These are phyloP conservation scores for Plebejus anna DNA, from an alignment of 2,888 invertebrate species.

Conservation along the genomic window DNA sequence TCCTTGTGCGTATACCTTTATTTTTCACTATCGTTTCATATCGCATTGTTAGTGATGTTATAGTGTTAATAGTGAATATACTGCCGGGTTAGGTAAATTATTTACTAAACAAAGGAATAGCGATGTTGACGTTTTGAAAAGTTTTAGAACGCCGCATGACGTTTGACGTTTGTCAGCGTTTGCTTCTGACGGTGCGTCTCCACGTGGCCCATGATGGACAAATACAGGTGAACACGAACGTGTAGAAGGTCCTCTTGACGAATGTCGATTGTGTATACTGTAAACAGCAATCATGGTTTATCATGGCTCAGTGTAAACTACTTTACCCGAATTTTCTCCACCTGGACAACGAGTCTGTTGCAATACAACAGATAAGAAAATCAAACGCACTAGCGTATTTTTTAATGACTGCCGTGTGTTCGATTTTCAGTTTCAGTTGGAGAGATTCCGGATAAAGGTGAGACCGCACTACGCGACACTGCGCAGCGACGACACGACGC, in stretches of 20 bases:
- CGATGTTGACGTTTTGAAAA: conserved; percentile 22
- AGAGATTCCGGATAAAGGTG: neutral
- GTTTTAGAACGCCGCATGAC: conserved; percentile 16
- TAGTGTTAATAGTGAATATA: conserved; percentile 30
- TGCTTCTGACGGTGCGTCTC: conserved; percentile 11
- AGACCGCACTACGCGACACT: too few relatives aligned
- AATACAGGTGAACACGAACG: neutral
- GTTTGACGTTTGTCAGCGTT: conserved; percentile 1
- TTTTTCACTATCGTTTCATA: conserved; percentile 15
- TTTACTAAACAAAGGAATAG: conserved; percentile 34
- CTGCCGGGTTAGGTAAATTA: conserved; percentile 28
- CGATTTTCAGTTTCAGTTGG: neutral
- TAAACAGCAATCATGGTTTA: neutral
- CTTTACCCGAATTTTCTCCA: neutral
- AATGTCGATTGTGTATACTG: neutral
- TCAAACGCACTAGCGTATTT: neutral
- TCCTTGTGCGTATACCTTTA: neutral
- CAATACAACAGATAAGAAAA: neutral
- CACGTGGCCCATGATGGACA: neutral
- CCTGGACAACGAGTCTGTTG: neutral
- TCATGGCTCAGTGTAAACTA: neutral
- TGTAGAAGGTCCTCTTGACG: too few relatives aligned
- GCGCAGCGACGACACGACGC: too few relatives aligned
- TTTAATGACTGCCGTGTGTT: neutral
- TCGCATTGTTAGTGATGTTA: conserved; percentile 31